phyloP scores from a whole-genome alignment of 2,888 invertebrate species.

The Lycophotia porphyrea region DNA sequence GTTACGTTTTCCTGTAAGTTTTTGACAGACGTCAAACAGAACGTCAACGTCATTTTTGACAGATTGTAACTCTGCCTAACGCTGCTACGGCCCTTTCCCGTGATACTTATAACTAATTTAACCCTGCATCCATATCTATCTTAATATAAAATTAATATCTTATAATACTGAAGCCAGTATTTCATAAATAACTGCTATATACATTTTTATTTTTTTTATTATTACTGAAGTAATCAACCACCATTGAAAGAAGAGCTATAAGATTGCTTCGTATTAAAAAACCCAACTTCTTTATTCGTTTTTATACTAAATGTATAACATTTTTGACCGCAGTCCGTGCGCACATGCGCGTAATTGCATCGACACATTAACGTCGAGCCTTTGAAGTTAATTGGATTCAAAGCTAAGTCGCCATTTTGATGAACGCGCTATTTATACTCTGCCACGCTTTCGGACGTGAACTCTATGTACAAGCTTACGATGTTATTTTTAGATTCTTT shows the following conservation, averaged over 20 bases:
- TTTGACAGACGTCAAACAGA: neutral
- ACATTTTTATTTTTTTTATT: neutral
- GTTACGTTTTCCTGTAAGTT: neutral
- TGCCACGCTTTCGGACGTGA: constrained; percentile 17
- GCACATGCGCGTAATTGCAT: constrained; percentile 72
- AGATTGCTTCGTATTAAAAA: neutral
- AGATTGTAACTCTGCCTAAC: neutral
- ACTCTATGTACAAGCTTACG: constrained; percentile 19
- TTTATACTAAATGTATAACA: constrained; percentile 33
- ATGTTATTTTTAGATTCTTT: constrained; percentile 32
- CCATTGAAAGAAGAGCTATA: neutral
- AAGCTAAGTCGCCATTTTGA: constrained; percentile 66
- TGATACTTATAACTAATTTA: neutral
- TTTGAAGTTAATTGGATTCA: constrained; percentile 82
- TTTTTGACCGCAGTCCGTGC: constrained; percentile 46
- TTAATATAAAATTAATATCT: neutral
- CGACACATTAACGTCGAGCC: constrained; percentile 76
- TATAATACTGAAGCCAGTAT: neutral
- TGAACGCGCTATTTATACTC: constrained; percentile 61
- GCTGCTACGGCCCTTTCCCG: neutral
- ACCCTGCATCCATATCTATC: neutral
- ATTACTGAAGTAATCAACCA: neutral
- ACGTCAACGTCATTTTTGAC: constrained; percentile 5
- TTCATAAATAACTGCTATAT: neutral
- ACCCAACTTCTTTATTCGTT: neutral